Evolutionary conservation across 2,888 invertebrate genomes (phyloP).

Genomic region (Lysandra coridon): DNA sequence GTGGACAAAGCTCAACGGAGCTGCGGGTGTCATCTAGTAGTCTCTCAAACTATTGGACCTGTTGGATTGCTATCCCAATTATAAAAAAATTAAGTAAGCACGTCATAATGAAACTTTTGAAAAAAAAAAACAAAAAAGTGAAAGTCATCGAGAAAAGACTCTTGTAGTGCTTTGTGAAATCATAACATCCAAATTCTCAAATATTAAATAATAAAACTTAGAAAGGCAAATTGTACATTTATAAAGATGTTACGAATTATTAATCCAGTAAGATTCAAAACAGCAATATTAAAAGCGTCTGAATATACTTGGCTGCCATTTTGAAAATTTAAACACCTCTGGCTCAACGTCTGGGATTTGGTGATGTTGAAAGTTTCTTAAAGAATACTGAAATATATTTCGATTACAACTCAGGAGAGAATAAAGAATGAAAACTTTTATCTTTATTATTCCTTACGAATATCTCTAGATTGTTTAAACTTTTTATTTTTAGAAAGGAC

Average conservation of each 20-base stretch:
- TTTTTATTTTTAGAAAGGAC: background rate
- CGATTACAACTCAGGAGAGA: constrained; percentile 15
- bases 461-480: background rate
- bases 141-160: no score
- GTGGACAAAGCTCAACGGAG: no score
- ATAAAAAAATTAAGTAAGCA: no score
- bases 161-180: background rate
- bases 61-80: no score
- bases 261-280: constrained; percentile 1
- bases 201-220: background rate
- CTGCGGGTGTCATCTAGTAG: no score
- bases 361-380: constrained; percentile 12
- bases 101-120: no score
- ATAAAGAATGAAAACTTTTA: constrained; percentile 19
- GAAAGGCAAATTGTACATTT: background rate
- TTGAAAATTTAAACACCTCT: constrained; percentile 24
- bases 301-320: constrained; percentile 14
- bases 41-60: no score
- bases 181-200: background rate
- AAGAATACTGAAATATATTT: constrained; percentile 25
- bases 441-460: constrained; percentile 3
- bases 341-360: constrained; percentile 21
- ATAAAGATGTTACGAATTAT: background rate
- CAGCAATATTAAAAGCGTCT: constrained; percentile 18
- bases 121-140: no score